A percentile compares a stretch with the other conserved stretches of the same genome.
phyloP scores from a whole-genome alignment of 2,797 vertebrate genomes.

The Pterois miles region DNA sequence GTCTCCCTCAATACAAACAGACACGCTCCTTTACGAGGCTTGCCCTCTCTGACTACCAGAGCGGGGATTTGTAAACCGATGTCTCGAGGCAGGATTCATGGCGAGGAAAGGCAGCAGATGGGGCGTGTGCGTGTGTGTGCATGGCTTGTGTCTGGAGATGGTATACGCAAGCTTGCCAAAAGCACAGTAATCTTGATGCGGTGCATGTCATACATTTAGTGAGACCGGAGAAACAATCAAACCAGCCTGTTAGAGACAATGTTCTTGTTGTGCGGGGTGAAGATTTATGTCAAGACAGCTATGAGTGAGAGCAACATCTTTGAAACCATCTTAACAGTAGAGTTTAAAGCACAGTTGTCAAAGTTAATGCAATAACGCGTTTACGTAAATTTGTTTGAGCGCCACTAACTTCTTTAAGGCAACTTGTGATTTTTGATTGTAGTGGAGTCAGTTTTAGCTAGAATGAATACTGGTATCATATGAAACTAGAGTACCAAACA shows the following conservation, averaged over 20 bases:
- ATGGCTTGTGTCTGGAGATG: constrained; percentile 66
- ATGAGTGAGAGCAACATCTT: neutral
- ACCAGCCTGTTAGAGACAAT: constrained; percentile 18
- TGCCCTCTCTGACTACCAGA: constrained; percentile 57
- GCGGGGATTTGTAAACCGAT: constrained; percentile 66
- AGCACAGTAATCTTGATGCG: constrained; percentile 54
- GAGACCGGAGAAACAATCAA: constrained; percentile 41
- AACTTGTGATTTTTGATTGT: too few species aligned
- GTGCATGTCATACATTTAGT: constrained; percentile 58
- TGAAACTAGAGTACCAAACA: too few species aligned
- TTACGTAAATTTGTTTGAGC: too few species aligned
- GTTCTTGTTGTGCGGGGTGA: constrained; percentile 5
- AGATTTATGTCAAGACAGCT: neutral
- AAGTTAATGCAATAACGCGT: too few species aligned
- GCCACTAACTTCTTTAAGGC: too few species aligned
- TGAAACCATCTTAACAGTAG: constrained; percentile 2
- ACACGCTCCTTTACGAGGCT: constrained; percentile 61
- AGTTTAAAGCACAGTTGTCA: too few species aligned
- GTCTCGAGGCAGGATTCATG: constrained; percentile 69
- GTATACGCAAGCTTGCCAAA: constrained; percentile 50
- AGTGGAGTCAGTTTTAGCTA: too few species aligned
- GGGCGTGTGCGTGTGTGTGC: constrained; percentile 27
- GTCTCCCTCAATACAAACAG: constrained; percentile 73
- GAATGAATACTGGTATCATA: too few species aligned
- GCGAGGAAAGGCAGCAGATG: constrained; percentile 57